Conservation (phyloP, 2,888 invertebrate species). For the Tachina lurida region DNA sequence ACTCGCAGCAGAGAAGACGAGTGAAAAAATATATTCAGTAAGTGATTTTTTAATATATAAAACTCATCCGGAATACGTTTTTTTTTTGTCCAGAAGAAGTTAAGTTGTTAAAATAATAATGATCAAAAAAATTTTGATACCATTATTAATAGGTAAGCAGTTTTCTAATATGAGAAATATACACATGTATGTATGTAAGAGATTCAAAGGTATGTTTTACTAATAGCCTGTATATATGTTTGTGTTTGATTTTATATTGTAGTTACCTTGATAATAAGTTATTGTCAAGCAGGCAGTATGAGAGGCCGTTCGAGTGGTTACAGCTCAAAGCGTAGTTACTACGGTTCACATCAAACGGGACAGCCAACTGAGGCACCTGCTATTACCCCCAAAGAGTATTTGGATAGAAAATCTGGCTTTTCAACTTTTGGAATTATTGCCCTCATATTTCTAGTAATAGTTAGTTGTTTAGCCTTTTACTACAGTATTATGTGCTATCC, state of each 20-base stretch:
- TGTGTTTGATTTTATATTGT: conserved; percentile 21
- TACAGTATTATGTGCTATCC: conserved; percentile 88
- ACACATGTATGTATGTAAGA: too few relatives aligned
- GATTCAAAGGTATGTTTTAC: not conserved
- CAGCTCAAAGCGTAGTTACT: conserved; percentile 72
- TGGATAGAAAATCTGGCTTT: conserved; percentile 81
- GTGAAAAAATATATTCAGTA: conserved; percentile 19
- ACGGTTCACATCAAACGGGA: conserved; percentile 67
- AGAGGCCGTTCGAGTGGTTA: conserved; percentile 69
- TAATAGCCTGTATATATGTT: not conserved
- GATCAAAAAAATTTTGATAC: conserved; percentile 56
- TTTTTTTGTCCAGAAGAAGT: not conserved
- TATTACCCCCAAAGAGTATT: conserved; percentile 79
- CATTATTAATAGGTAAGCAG: conserved; percentile 53
- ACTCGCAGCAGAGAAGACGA: conserved; percentile 24
- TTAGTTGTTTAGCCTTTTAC: conserved; percentile 84
- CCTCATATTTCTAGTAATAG: conserved; percentile 79
- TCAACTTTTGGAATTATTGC: conserved; percentile 87
- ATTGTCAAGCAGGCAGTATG: conserved; percentile 67
- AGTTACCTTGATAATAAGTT: conserved; percentile 68
- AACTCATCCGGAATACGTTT: not conserved
- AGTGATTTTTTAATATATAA: conserved; percentile 40
- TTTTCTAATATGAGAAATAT: not conserved
- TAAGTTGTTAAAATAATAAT: conserved; percentile 28
- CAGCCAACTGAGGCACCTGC: conserved; percentile 74